phyloP scores from a whole-genome alignment of 1,140 invertebrate species.

The Wasmannia auropunctata region DNA sequence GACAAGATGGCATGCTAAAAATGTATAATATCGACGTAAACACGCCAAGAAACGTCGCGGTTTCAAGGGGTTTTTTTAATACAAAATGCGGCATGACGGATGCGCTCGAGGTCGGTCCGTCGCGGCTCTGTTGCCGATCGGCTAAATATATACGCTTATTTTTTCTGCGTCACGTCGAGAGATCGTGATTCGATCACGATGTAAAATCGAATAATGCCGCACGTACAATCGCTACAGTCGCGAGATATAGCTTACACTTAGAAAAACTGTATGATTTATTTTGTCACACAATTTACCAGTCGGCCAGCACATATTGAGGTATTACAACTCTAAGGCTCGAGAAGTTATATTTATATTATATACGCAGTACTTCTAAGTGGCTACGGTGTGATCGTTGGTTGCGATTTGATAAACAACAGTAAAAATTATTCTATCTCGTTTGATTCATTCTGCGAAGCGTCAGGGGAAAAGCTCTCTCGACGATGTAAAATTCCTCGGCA shows the following conservation, averaged over 20 bases:
- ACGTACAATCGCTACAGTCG: neutral
- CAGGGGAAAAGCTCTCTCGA: neutral
- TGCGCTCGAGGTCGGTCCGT: constrained; percentile 25
- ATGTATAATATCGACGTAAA: constrained; percentile 47
- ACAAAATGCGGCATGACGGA: constrained; percentile 36
- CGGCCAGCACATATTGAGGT: neutral
- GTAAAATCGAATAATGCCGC: neutral
- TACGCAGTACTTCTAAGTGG: neutral
- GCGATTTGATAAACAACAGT: neutral
- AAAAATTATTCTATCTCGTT: neutral
- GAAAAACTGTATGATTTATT: neutral
- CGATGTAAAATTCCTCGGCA: too few relatives aligned
- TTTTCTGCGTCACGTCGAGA: neutral
- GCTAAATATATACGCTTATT: too few relatives aligned
- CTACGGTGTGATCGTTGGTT: neutral
- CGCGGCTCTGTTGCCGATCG: neutral
- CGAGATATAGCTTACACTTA: neutral
- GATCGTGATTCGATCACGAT: neutral
- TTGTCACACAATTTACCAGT: neutral
- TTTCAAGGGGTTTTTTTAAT: constrained; percentile 47
- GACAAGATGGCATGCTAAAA: constrained; percentile 33
- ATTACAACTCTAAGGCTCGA: neutral
- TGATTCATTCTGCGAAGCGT: neutral
- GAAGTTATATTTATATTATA: neutral
- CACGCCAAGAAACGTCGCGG: constrained; percentile 13